Evolutionary conservation across 2,113 vertebrate species (phyloP).

Genomic region (Glareola pratincola): DNA sequence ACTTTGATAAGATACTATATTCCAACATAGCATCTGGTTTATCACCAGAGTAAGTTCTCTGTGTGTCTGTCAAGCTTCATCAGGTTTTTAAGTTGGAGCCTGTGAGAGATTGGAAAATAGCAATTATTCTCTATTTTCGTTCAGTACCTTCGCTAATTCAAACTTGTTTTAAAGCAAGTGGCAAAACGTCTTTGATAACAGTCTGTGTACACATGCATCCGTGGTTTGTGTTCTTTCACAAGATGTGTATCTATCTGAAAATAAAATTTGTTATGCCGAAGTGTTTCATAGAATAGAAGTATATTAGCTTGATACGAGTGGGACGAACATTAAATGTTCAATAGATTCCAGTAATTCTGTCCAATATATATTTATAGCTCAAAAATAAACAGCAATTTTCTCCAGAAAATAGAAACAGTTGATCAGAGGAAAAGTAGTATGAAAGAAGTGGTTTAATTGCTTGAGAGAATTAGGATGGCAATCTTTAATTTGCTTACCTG

Average conservation of each 20-base stretch:
- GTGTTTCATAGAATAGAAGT: background rate
- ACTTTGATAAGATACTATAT: background rate
- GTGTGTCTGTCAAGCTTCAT: background rate
- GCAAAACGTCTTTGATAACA: background rate
- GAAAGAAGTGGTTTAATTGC: background rate
- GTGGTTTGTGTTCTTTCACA: background rate
- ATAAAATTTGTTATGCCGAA: background rate
- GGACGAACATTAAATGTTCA: background rate
- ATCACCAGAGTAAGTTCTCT: conserved; percentile 17
- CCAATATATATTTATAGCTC: background rate
- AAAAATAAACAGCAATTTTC: background rate
- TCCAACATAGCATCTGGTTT: conserved; percentile 35
- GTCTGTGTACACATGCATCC: background rate
- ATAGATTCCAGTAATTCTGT: background rate
- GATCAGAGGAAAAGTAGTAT: background rate
- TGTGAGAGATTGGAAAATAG: background rate
- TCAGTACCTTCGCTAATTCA: background rate
- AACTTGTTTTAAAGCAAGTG: background rate
- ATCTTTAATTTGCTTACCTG: background rate
- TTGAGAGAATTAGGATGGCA: background rate
- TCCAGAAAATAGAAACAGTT: background rate
- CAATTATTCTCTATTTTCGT: background rate
- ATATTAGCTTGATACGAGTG: background rate
- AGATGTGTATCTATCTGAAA: background rate
- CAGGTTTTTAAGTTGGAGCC: background rate